A percentile compares a stretch with the other conserved stretches of the same genome.
Evolutionary conservation across 2,888 invertebrate species (phyloP).

Genomic region (Quadroppia sp.): DNA sequence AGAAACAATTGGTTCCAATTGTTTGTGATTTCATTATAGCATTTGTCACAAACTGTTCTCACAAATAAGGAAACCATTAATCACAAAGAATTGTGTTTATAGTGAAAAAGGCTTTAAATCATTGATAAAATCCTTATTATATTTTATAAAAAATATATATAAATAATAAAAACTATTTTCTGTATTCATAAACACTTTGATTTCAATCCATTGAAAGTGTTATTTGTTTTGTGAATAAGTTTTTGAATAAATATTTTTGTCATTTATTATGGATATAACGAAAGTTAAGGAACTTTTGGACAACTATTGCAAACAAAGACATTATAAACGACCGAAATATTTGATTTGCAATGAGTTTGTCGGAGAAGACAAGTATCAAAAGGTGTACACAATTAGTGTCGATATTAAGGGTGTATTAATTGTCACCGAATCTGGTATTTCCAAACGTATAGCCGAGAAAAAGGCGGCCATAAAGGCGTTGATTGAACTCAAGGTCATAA

Average conservation of each 20-base stretch:
- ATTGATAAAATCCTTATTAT: no score
- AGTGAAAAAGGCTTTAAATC: no score
- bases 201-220: no score
- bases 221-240: not conserved
- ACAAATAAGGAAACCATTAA: no score
- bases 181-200: no score
- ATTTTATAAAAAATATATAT: no score
- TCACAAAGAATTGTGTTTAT: no score
- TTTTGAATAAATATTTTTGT: no score
- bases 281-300: not conserved
- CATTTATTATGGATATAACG: not conserved
- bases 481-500: conserved; percentile 7
- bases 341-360: not conserved
- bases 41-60: no score
- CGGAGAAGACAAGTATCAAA: not conserved
- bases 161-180: no score
- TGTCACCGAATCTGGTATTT: not conserved
- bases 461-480: conserved; percentile 2
- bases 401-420: conserved; percentile 2
- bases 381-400: not conserved
- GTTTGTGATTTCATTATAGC: not conserved
- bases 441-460: conserved; percentile 8
- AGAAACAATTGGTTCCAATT: not conserved
- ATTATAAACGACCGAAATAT: conserved; percentile 3
- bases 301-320: not conserved